A percentile compares a stretch with the other conserved stretches of the same genome.
Conservation (phyloP, 2,113 vertebrate genomes). For the Phalacrocorax carbo region DNA sequence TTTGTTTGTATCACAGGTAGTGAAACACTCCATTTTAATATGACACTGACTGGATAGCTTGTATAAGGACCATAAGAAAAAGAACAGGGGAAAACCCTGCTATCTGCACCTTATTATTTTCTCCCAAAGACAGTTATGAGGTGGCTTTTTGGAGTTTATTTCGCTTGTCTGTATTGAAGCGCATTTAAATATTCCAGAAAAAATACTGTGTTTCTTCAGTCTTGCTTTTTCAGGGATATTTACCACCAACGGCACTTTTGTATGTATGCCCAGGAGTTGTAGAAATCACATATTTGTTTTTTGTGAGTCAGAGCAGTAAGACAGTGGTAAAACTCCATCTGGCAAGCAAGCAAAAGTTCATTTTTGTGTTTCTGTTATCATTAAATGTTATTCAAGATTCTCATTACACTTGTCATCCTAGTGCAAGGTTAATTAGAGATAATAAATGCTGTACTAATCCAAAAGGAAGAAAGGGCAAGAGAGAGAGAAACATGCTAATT, state of each 20-base stretch:
- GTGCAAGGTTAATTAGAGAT: constrained; percentile 60
- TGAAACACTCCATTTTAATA: background rate
- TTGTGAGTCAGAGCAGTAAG: constrained; percentile 8
- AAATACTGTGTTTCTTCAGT: background rate
- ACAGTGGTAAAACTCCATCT: constrained; percentile 51
- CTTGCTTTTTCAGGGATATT: background rate
- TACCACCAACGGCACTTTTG: background rate
- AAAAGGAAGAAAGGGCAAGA: constrained; percentile 36
- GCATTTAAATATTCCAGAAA: background rate
- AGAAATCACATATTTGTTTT: constrained; percentile 13
- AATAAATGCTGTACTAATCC: constrained; percentile 40
- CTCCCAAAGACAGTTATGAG: background rate
- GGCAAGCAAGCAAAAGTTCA: constrained; percentile 7
- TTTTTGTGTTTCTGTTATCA: constrained; percentile 47
- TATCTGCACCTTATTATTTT: background rate
- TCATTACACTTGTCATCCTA: constrained; percentile 48
- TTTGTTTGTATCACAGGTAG: background rate
- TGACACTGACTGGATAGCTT: background rate
- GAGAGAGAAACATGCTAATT: constrained; percentile 35
- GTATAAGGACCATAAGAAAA: background rate
- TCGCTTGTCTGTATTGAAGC: background rate
- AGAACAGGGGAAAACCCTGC: background rate
- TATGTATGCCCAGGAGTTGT: background rate
- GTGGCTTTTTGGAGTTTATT: background rate
- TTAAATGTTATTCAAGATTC: constrained; percentile 46